These are phyloP conservation scores for Amblyraja radiata DNA, from an alignment of 2,797 vertebrate genomes.

Conservation along the genomic window DNA sequence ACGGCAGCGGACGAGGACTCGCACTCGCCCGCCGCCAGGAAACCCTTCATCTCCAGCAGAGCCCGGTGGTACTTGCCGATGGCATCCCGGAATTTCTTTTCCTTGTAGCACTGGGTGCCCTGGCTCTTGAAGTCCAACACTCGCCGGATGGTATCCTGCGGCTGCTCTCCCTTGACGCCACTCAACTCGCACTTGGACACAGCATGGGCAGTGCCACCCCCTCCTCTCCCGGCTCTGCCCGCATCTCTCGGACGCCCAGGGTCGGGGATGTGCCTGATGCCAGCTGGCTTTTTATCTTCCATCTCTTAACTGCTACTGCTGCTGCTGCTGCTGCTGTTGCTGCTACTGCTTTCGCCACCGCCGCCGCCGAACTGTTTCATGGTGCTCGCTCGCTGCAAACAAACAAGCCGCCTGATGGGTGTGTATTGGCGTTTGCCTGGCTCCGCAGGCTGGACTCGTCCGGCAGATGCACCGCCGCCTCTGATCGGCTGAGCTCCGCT, in stretches of 20 bases:
- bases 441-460: neutral
- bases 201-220: neutral
- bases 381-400: neutral
- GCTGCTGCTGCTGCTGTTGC: neutral
- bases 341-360: neutral
- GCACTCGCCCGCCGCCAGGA: constrained; percentile 65
- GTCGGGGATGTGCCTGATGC: neutral
- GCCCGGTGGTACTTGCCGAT: constrained; percentile 97
- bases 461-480: neutral
- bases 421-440: neutral
- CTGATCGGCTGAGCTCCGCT: constrained; percentile 37
- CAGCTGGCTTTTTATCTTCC: neutral
- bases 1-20: constrained; percentile 61
- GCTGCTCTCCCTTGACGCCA: constrained; percentile 37
- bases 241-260: neutral
- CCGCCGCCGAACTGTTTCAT: neutral
- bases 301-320: neutral
- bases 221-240: neutral
- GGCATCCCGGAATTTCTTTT: constrained; percentile 97
- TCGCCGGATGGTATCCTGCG: constrained; percentile 72
- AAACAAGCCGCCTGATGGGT: neutral
- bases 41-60: constrained; percentile 89
- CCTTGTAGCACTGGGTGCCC: constrained; percentile 95
- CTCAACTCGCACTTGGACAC: constrained; percentile 44
- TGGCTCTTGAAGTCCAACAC: constrained; percentile 91